Evolutionary conservation across 2,113 vertebrate species (phyloP).

Genomic region (Chamaea fasciata): DNA sequence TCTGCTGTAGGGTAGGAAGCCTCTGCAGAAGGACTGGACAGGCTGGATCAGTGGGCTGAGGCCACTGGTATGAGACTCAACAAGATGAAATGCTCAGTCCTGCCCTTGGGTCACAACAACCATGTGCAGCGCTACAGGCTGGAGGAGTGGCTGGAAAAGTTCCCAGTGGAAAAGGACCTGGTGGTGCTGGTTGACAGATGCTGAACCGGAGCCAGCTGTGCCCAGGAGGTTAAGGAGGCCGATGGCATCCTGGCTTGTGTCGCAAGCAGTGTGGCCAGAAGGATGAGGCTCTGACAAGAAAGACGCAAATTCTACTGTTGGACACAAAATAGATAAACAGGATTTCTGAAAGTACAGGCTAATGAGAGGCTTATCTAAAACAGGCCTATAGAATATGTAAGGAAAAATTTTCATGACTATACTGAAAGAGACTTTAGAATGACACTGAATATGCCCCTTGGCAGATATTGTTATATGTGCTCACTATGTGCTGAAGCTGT

Average conservation of each 20-base stretch:
- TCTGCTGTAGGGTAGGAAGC: neutral
- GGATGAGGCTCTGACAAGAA: neutral
- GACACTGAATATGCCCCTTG: neutral
- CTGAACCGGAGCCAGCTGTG: neutral
- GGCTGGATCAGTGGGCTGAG: neutral
- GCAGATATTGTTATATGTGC: neutral
- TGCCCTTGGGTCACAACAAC: neutral
- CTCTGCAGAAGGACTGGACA: neutral
- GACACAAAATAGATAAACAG: neutral
- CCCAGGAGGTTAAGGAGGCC: neutral
- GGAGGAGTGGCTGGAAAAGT: neutral
- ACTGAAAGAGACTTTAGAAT: neutral
- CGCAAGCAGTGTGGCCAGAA: neutral
- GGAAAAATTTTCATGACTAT: neutral
- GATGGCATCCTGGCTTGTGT: neutral
- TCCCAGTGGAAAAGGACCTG: neutral
- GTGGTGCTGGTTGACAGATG: rapidly evolving
- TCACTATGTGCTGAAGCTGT: neutral
- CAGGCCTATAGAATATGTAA: neutral
- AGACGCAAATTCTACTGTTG: neutral
- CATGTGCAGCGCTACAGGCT: neutral
- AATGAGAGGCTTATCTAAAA: neutral
- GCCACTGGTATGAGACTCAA: neutral
- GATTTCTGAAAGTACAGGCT: neutral
- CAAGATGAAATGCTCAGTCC: rapidly evolving